Conservation (phyloP, 2,797 vertebrate genomes). For the Clarias pachynema region DNA sequence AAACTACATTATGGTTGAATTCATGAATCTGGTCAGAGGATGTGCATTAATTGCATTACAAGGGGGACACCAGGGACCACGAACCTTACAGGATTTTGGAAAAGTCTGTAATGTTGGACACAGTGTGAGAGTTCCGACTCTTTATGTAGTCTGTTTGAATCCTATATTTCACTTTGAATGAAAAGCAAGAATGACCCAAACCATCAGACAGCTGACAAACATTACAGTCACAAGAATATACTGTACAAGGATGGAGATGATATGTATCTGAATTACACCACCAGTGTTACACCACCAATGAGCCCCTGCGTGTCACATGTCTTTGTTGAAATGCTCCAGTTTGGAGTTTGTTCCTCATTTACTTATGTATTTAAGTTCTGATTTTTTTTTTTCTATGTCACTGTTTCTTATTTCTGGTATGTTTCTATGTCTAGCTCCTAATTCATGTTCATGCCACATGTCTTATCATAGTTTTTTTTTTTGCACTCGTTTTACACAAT, state of each 20-base stretch:
- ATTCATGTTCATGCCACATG: no score
- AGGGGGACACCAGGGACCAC: neutral
- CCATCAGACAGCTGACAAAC: neutral
- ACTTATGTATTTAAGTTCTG: no score
- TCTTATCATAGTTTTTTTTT: no score
- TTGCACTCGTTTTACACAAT: no score
- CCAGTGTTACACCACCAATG: no score
- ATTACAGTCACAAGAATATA: constrained; percentile 49
- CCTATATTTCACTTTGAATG: neutral
- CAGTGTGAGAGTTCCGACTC: constrained; percentile 19
- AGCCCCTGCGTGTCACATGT: no score
- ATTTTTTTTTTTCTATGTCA: no score
- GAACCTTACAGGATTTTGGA: constrained; percentile 49
- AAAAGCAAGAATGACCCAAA: neutral
- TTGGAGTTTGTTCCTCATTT: no score
- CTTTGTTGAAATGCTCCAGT: no score
- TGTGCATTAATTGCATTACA: no score
- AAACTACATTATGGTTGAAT: neutral
- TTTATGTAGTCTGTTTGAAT: constrained; percentile 27
- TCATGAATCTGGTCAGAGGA: neutral
- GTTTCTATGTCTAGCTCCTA: no score
- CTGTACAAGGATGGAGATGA: constrained; percentile 52
- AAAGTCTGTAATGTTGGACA: constrained; percentile 16
- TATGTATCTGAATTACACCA: neutral
- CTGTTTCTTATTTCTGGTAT: no score